Evolutionary conservation across 2,113 vertebrate genomes (phyloP), one percentile per base, ranked within the genome.

Genomic region (Lichenostomus cassidix): DNA sequence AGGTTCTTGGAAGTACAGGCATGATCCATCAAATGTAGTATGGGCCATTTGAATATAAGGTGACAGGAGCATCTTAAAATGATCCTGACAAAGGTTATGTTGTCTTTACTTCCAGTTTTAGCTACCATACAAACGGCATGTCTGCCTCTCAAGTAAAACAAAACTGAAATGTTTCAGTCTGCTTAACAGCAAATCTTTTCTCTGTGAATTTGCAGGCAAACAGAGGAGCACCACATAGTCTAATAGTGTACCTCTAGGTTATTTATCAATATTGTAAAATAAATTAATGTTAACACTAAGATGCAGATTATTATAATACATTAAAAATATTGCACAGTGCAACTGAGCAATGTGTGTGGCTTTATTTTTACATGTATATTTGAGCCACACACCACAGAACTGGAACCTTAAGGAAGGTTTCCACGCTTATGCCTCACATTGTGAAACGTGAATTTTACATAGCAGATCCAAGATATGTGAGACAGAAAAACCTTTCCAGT

Each of bases 281-380:
- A 96, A 97, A 95, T 77, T 60, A 90, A 89, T 50, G 92, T 89
- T 95, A 95, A 79, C 88, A 81, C 31, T 83, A 96, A 87, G 59
- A 93, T 92, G 60, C 92, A 96, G 94, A 76, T 93, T 69, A 90
- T 88, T 93, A 84, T 92, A 91, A 96, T 97, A 92, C 85, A 96
- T 92, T 49, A 91, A 95, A 97, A 96, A 96, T 97, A 98, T 97
- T 98, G 97, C 97, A 97, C 96, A 89, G 46, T 35, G 83, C 89
- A 95, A 91, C 55, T 87, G 68, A 93, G 67, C 80, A 92, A 83
- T 17, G 64, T 83, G 79, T 83, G 69, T 92, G 73, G 62, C 80
- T 91, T 70, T 90, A 91, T 64, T 67, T 91, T 74, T 20, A 93
- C n/a, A 62, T 15, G n/a, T 87, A 8, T 64, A 77, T 86, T 76